Base-by-base conservation (phyloP, 2,888 invertebrate genomes). In the Ichneumoninae sp. region DNA sequence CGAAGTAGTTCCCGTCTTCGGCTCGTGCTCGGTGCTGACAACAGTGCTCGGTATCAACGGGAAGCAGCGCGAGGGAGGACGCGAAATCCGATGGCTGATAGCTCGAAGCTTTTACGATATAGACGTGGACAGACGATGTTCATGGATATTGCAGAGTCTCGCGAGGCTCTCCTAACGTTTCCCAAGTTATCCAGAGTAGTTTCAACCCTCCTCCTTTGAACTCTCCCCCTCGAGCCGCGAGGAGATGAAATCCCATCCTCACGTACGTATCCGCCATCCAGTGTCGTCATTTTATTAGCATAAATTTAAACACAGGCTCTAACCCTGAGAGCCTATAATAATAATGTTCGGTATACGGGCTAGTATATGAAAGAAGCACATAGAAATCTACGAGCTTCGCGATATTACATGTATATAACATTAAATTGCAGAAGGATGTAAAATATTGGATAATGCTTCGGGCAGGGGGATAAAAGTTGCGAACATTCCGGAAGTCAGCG, bases 31-130 rank as follows among this genome's bases (percentile, higher is more conserved):
- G 22, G 33, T 54, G 30, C 57, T 50, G 33, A 44, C 60, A 80
- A 86, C 84, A 80, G 83, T 84, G 76, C 74, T 82, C 77, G 76
- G 83, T 76, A 77, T 76, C 69, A 50, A 40, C 50, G 75, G 60
- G 52, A 74, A 72, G 60, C 26, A 22, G 47, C 22, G 44, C 40
- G 10, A 10, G 47, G 75, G 40, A 47, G 54, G 47, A 77, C 71
- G 44, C 44, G 22, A 80, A 80, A 86, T 74, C 78, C 83, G 84
- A 83, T 85, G 82, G 87, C 82, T 84, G 85, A 88, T 87, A 66
- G 83, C 68, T 71, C 82, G 71, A 80, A 80, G 72, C 83, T 81
- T 82, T 87, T 85, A 85, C 87, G 81, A 85, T 72, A 84, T 70
- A 40, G 6, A 85, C 68, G 54, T 66, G 26, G 26, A 54, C 52